A percentile compares a stretch with the other conserved stretches of the same genome.
Evolutionary conservation across 2,113 vertebrate species (phyloP).

Genomic region (Heterochromis multidens): DNA sequence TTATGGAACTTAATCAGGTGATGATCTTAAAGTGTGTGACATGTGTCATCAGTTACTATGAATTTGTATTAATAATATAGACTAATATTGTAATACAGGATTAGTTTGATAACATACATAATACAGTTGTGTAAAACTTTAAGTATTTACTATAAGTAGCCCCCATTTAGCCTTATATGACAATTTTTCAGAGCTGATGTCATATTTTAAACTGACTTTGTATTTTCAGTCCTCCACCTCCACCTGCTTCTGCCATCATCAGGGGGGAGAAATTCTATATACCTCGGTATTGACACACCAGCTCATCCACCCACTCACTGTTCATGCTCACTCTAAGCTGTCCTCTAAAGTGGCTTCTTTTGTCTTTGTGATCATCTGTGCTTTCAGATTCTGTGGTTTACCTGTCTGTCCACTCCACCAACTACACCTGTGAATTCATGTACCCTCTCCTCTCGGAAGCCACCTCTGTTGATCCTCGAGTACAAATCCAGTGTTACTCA

Average conservation of each 20-base stretch:
- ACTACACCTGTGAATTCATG: too few relatives aligned
- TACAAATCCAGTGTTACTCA: not conserved
- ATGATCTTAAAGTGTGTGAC: not conserved
- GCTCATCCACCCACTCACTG: not conserved
- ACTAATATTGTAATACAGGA: not conserved
- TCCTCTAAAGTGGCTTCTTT: not conserved
- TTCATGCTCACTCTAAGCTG: not conserved
- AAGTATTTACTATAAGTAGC: not conserved
- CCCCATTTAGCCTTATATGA: not conserved
- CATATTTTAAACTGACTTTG: not conserved
- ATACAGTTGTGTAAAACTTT: not conserved
- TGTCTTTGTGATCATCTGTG: too few relatives aligned
- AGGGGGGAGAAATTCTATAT: too few relatives aligned
- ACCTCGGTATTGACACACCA: not conserved
- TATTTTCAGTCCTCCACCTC: not conserved
- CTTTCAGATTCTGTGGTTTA: too few relatives aligned
- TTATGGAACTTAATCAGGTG: not conserved
- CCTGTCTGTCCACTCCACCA: too few relatives aligned
- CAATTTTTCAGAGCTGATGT: too few relatives aligned
- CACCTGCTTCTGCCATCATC: not conserved
- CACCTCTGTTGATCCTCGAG: not conserved
- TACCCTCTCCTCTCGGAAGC: not conserved
- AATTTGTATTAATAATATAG: not conserved
- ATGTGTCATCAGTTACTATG: not conserved
- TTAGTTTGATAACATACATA: not conserved